A percentile compares a stretch with the other conserved stretches of the same genome.
These are phyloP conservation scores for Halcyon leucocephala DNA, from an alignment of 2,797 vertebrate genomes.

Conservation along the genomic window DNA sequence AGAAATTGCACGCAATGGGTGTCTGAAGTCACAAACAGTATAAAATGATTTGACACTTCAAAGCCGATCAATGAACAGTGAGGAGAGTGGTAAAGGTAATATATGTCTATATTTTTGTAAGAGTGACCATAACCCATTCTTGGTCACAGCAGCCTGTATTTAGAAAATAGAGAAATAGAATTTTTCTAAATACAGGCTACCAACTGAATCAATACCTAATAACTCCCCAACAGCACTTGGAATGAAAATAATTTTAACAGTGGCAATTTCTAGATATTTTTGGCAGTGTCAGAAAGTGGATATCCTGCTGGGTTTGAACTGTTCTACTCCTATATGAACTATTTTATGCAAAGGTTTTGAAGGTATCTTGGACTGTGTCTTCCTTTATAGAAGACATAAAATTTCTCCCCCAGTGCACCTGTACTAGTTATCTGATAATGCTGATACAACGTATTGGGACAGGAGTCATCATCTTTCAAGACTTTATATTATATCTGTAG, in stretches of 20 bases:
- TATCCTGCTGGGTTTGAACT: not conserved
- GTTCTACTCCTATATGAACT: not conserved
- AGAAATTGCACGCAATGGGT: not conserved
- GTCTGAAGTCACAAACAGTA: not conserved
- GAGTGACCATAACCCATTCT: not conserved
- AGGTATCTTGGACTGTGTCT: not conserved
- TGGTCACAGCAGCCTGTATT: not conserved
- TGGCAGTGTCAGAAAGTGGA: not conserved
- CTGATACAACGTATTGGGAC: not conserved
- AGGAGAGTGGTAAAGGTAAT: not conserved
- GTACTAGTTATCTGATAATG: not conserved
- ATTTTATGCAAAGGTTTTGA: not conserved
- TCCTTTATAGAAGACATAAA: not conserved
- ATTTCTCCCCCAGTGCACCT: not conserved
- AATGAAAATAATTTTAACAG: not conserved
- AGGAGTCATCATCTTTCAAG: not conserved
- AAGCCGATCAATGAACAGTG: conserved; percentile 6
- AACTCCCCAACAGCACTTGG: not conserved
- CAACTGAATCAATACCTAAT: not conserved
- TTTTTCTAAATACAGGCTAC: not conserved
- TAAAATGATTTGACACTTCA: conserved; percentile 27
- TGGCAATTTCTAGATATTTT: not conserved
- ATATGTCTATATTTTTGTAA: not conserved
- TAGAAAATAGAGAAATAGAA: too few relatives aligned
- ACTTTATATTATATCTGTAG: not conserved